Base-by-base conservation (phyloP, 2,888 invertebrate genomes). In the Dione vanillae region DNA sequence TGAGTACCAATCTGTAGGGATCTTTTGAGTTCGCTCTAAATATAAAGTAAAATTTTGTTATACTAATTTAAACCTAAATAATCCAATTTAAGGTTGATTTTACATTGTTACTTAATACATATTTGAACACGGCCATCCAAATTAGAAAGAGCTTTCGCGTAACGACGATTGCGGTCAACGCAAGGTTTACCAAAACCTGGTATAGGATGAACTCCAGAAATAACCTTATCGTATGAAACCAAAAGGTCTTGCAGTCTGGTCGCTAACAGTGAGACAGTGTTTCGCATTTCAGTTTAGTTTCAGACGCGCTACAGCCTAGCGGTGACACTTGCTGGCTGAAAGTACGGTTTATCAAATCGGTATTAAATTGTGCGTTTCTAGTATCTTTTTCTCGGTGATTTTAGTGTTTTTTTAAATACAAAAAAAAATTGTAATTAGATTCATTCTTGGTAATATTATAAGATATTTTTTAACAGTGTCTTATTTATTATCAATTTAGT, bases 221-320 rank as follows among this genome's bases (percentile, higher is more conserved):
- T 16, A 16, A n/a, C 35, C 11, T 12, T 20, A 20, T 52, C 43
- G 45, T 35, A 41, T 52, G 20, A 12, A 14, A 7, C 20, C 3
- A 27, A 69, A 43, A 67, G 80, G 69, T 82, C 78, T 40, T 8
- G 74, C 5, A 12, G 8, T 49, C 45, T 27, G 19, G 45, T 79
- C 82, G 81, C 73, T 37, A 68, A 5, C 35, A 27, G 35, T 70
- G 67, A 56, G 70, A 70, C 68, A 73, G 69, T 62, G 78, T 79
- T 85, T 83, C 85, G 83, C 82, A 74, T 82, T 85, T 86, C 88
- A 87, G 88, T 88, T 67, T 70, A 20, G 71, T 69, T 65, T 80
- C 78, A 76, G 81, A 75, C 78, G 83, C 82, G 85, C 66, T 69
- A 73, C 79, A 73, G 49, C 49, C 49, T 19, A 78, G 75, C 70